Base-by-base conservation (phyloP, 2,113 vertebrate species). In the Thomomys bottae region DNA sequence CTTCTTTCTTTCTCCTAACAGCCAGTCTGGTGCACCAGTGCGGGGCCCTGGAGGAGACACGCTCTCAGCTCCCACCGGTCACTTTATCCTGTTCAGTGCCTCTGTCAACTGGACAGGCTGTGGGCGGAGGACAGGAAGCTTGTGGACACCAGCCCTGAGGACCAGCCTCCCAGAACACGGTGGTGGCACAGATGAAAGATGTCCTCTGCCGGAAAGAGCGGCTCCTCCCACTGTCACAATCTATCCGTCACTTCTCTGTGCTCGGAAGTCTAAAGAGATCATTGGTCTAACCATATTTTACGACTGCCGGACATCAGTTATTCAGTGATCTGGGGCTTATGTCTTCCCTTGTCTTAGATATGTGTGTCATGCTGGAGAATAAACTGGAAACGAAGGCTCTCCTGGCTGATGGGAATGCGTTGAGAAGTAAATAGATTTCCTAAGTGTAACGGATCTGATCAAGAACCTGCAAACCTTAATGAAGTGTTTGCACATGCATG, bases 11-110 rank as follows among this genome's bases (percentile, higher is more conserved):
- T 23, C 14, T 0, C 18, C 49, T 6, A 20, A 23, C 30, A 28
- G n/a, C 66, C 81, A 64, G 42, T 9, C 38, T 32, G 59, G 28
- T 36, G 24, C 24, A 15, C 17, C 15, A 30, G 34, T 57, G 30
- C n/a, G 42, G 34, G 7, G 10, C 5, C 2, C 0, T 5, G 4
- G 40, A 30, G 8, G 7, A 42, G 38, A 15, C 30, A 18, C 0
- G 10, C 5, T 34, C 4, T 1, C n/a, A 5, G 2, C 9, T 3
- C 20, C 0, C 38, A 59, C 18, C 18, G 0, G 26, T 18, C 21
- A 20, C 8, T 32, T 38, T 32, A 28, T 30, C 38, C 17, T 7
- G 8, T 3, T 0, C 4, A 63, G 76, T 4, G 0, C 12, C 30
- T 18, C 20, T 26, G 1, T 32, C 15, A 9, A 32, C 6, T 28